phyloP scores from a whole-genome alignment of 2,888 invertebrate species.

The Noctua janthe region DNA sequence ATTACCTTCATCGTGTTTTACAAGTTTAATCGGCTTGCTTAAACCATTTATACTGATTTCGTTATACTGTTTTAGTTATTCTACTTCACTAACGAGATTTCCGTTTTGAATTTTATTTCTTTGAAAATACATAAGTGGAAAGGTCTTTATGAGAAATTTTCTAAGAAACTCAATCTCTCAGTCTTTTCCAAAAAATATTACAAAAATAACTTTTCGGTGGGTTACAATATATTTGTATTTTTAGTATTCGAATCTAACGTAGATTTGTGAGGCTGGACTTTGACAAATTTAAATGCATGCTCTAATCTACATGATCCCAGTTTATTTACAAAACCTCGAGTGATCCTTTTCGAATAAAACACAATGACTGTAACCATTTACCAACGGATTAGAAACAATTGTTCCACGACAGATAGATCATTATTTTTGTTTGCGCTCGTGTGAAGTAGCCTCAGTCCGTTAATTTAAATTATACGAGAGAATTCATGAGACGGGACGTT shows the following conservation, averaged over 20 bases:
- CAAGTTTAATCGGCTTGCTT: conserved; percentile 73
- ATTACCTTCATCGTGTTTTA: conserved; percentile 85
- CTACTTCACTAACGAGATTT: background rate
- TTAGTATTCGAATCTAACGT: background rate
- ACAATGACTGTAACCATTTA: conserved; percentile 42
- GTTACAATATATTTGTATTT: background rate
- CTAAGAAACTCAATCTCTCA: background rate
- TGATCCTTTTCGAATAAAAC: conserved; percentile 24
- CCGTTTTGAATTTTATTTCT: conserved; percentile 1
- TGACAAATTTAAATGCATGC: conserved; percentile 3
- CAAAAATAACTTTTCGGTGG: background rate
- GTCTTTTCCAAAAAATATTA: background rate
- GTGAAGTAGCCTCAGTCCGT: conserved; percentile 71
- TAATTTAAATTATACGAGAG: conserved; percentile 84
- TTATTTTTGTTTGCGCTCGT: conserved; percentile 64
- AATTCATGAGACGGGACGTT: conserved; percentile 84
- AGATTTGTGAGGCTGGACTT: background rate
- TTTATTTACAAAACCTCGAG: conserved; percentile 27
- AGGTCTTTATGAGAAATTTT: background rate
- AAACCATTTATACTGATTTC: conserved; percentile 30
- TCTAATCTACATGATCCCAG: conserved; percentile 16
- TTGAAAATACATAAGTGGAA: background rate
- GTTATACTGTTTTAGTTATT: background rate
- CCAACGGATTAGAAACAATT: conserved; percentile 47
- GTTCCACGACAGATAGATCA: conserved; percentile 47